phyloP scores from a whole-genome alignment of 2,888 invertebrate species.

The Boloria selene region DNA sequence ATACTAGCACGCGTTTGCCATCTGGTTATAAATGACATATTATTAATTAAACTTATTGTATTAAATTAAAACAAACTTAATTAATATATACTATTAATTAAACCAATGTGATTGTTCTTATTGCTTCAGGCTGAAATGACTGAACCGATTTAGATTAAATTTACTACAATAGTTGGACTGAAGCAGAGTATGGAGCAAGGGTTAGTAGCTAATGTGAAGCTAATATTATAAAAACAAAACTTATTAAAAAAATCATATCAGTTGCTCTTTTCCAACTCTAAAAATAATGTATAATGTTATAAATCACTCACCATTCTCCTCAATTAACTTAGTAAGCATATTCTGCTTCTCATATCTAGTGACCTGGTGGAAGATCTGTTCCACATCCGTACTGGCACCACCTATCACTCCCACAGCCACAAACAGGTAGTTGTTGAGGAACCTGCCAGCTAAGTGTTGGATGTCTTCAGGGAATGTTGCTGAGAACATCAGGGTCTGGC shows the following conservation, averaged over 20 bases:
- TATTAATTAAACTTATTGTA: too few species aligned
- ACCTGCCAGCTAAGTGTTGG: slow-evolving; percentile 90
- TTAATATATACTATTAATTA: too few species aligned
- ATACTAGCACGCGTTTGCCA: slow-evolving; percentile 87
- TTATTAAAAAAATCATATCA: too few species aligned
- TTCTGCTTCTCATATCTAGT: slow-evolving; percentile 87
- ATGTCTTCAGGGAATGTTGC: slow-evolving; percentile 99
- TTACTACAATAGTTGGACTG: background rate
- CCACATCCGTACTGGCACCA: slow-evolving; percentile 95
- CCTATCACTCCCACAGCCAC: slow-evolving; percentile 95
- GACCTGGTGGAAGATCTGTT: slow-evolving; percentile 89
- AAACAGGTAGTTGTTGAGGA: slow-evolving; percentile 91
- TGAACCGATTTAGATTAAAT: background rate
- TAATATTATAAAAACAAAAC: background rate
- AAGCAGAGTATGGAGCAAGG: too few species aligned
- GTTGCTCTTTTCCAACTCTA: too few species aligned
- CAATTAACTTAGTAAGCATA: slow-evolving; percentile 87
- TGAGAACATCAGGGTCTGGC: slow-evolving; percentile 99
- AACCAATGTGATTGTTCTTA: too few species aligned
- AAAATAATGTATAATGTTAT: background rate
- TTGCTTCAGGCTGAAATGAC: too few species aligned
- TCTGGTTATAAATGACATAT: too few species aligned
- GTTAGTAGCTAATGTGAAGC: background rate
- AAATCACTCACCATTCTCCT: slow-evolving; percentile 73
- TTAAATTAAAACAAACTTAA: too few species aligned